Evolutionary conservation across 1,140 invertebrate species (phyloP).

Genomic region (Orchesella cincta): DNA sequence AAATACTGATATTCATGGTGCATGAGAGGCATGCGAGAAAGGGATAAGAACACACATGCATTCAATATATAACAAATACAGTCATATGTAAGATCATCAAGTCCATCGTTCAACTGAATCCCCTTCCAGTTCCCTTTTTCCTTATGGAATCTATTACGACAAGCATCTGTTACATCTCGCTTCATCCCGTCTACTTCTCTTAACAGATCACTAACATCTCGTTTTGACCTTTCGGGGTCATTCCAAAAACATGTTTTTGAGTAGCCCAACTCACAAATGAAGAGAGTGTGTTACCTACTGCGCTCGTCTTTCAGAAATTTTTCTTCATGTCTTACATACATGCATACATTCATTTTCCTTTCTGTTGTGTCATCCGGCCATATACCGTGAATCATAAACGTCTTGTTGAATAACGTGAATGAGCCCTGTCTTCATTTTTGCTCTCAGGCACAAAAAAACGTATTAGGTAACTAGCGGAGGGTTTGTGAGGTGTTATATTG

Average conservation of each 20-base stretch:
- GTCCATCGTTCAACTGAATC: background rate
- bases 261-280: background rate
- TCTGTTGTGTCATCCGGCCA: conserved; percentile 19
- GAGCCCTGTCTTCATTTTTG: conserved; percentile 7
- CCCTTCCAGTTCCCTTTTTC: background rate
- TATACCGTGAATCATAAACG: conserved; percentile 20
- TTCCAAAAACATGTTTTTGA: conserved; percentile 27
- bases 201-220: conserved; percentile 51
- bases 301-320: too few relatives aligned
- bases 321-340: background rate
- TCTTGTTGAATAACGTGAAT: conserved; percentile 19
- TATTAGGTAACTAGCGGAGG: background rate
- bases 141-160: conserved; percentile 18
- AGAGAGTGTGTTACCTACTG: too few relatives aligned
- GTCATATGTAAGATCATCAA: background rate
- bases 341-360: background rate
- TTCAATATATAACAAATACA: background rate
- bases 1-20: conserved; percentile 21
- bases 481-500: conserved; percentile 19
- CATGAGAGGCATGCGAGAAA: too few relatives aligned
- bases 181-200: conserved; percentile 39
- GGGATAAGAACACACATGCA: background rate
- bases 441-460: background rate
- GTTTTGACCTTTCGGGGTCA: conserved; percentile 49
- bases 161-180: conserved; percentile 47